Conservation (phyloP, 2,888 invertebrate species). For the Thera obeliscata region DNA sequence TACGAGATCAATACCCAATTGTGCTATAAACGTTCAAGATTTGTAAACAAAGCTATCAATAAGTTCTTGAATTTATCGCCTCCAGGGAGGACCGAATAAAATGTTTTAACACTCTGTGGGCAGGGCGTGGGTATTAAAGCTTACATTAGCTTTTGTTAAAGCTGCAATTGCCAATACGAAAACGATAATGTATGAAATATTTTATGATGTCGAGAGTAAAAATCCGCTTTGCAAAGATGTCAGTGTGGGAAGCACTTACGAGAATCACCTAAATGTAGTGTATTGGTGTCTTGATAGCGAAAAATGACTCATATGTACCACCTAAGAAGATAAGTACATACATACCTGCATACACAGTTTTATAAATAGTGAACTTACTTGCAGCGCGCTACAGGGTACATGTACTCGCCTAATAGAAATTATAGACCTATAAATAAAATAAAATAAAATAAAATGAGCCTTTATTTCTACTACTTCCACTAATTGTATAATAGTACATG, state of each 20-base stretch:
- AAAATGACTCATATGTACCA: not conserved
- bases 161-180: slow-evolving; percentile 37
- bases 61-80: slow-evolving; percentile 54
- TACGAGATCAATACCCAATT: not conserved
- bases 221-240: not conserved
- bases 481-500: too few species aligned
- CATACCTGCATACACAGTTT: too few species aligned
- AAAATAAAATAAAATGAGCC: too few species aligned
- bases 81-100: slow-evolving; percentile 42
- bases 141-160: slow-evolving; percentile 50
- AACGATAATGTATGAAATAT: slow-evolving; percentile 26
- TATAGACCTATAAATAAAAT: too few species aligned
- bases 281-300: not conserved
- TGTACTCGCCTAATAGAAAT: too few species aligned
- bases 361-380: too few species aligned
- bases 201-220: slow-evolving; percentile 2
- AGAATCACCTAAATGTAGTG: not conserved
- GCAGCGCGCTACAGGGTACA: too few species aligned
- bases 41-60: slow-evolving; percentile 53
- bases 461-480: too few species aligned
- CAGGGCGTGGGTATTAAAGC: slow-evolving; percentile 46
- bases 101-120: slow-evolving; percentile 52
- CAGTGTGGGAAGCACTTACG: slow-evolving; percentile 3
- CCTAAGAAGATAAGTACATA: too few species aligned
- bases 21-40: slow-evolving; percentile 43